Base-by-base conservation (phyloP, 2,113 vertebrate species). In the Ramphastos sulfuratus region DNA sequence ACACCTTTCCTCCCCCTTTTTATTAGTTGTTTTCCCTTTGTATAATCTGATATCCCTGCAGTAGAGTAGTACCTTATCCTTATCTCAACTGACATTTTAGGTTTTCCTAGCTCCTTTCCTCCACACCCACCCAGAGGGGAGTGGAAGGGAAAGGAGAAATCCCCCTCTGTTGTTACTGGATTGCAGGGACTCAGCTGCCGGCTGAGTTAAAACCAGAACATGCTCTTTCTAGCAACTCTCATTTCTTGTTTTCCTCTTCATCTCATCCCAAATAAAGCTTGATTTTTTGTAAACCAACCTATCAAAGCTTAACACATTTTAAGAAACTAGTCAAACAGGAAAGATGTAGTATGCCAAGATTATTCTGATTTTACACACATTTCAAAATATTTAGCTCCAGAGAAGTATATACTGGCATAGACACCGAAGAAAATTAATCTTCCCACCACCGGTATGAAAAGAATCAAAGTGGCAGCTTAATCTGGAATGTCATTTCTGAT, bases 401-500 rank as follows among this genome's bases (percentile, higher is more conserved):
- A 15, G 3, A 21, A 16, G 7, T 1, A 20, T 4, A n/a, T 6
- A 56, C 0, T 4, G 27, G 31, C 1, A 12, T 1, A 9, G 0
- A 52, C 5, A 35, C 17, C 0, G 1, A 61, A 59, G 35, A 31
- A 46, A 56, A 18, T 1, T 69, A 3, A 35, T 17, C 59, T 78
- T 55, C 46, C 23, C 55, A 56, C 4, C 10, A 4, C 0, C 6
- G 50, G 5, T 7, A 72, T 0, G 1, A 50, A 7, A 82, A 19
- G 24, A 74, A 21, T 11, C 65, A 33, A 52, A 46, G 15, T 1
- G 2, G 20, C 21, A 71, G 28, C 70, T 18, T 25, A 0, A 6
- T 4, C 14, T 42, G 48, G 42, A 76, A n/a, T 1, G 1, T 16
- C 11, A 37, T 14, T 85, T 42, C 52, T 59, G 50, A 55, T 7